Evolutionary conservation across 2,888 invertebrate genomes (phyloP).

Genomic region (Portevinia maculata): DNA sequence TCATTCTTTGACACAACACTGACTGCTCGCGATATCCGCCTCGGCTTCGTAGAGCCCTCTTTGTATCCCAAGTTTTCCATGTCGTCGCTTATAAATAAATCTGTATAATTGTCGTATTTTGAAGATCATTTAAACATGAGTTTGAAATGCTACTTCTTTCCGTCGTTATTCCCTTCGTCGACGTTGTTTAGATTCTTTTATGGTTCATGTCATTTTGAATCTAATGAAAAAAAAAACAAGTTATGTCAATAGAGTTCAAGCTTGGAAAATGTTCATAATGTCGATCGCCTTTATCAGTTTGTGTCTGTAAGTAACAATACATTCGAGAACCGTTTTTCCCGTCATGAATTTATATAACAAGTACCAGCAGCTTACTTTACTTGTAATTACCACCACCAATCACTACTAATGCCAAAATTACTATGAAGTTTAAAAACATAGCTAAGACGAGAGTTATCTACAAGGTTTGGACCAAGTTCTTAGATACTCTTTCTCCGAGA

Average conservation of each 20-base stretch:
- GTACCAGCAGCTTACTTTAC: background rate
- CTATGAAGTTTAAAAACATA: slow-evolving; percentile 24
- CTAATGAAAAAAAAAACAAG: slow-evolving; percentile 17
- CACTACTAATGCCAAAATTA: background rate
- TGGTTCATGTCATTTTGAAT: slow-evolving; percentile 53
- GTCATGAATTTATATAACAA: background rate
- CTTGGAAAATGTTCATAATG: background rate
- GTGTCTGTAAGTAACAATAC: slow-evolving; percentile 1
- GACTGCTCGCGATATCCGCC: slow-evolving; percentile 82
- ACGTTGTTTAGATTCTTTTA: slow-evolving; percentile 11
- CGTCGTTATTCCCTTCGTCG: slow-evolving; percentile 26
- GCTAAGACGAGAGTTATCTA: background rate
- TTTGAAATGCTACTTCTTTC: slow-evolving; percentile 3
- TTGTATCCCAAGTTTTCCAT: slow-evolving; percentile 88
- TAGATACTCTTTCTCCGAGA: slow-evolving; percentile 7
- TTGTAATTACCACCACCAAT: background rate
- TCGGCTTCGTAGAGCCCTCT: slow-evolving; percentile 83
- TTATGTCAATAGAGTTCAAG: slow-evolving; percentile 15
- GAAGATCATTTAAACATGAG: slow-evolving; percentile 60
- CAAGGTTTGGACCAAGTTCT: slow-evolving; percentile 16
- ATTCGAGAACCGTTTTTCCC: background rate
- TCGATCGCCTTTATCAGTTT: slow-evolving; percentile 48
- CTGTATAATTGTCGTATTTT: slow-evolving; percentile 35
- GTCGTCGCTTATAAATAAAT: slow-evolving; percentile 51
- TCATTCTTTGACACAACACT: slow-evolving; percentile 82